These are phyloP conservation scores for Uromys caudimaculatus DNA, from an alignment of 2,797 vertebrate species.

Conservation along the genomic window DNA sequence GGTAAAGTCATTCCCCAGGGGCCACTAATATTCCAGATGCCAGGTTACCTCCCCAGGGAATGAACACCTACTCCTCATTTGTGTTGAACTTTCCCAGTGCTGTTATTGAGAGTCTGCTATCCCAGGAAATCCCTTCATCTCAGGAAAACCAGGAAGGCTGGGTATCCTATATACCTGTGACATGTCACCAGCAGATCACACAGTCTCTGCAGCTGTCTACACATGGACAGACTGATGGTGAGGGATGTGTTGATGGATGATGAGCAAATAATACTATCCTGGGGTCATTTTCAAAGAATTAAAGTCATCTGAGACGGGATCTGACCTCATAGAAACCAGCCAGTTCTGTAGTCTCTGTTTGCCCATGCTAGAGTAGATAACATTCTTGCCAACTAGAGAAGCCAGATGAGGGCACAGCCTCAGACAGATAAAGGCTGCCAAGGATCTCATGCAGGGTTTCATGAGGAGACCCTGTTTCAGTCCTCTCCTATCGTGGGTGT, in stretches of 20 bases:
- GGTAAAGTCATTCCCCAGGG: not conserved
- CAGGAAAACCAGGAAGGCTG: not conserved
- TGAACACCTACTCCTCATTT: not conserved
- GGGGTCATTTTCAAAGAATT: not conserved
- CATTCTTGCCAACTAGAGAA: fast-evolving
- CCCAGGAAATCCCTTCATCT: not conserved
- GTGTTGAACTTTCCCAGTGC: not conserved
- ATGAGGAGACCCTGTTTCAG: not conserved
- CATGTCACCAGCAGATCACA: too few species aligned
- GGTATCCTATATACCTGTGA: too few species aligned
- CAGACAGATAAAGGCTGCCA: not conserved
- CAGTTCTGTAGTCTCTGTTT: not conserved
- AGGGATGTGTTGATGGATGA: not conserved
- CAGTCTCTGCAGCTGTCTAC: not conserved
- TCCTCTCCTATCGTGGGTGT: not conserved
- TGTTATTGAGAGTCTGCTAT: not conserved
- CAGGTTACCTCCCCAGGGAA: not conserved
- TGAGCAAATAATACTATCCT: not conserved
- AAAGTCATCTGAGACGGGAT: not conserved
- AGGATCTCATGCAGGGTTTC: not conserved
- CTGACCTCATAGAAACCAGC: not conserved
- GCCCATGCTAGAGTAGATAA: not conserved
- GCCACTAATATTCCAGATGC: not conserved
- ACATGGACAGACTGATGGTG: not conserved
- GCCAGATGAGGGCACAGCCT: too few species aligned